Base-by-base conservation (phyloP, 35 echinoderm and acorn worm genomes). In the Stichopus chloronotus region DNA sequence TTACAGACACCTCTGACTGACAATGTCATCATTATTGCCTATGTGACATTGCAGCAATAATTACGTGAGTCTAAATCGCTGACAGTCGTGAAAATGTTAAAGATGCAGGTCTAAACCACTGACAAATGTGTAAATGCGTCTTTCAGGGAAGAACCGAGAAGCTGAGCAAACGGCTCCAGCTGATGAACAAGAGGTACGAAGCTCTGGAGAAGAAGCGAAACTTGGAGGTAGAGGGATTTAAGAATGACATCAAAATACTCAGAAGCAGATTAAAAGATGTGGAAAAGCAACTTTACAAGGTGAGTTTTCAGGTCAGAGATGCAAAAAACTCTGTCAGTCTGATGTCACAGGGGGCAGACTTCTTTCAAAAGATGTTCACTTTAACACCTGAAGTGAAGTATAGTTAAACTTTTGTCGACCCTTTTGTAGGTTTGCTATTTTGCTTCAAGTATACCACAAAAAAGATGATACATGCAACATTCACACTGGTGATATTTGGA, bases 181-280 rank as follows among this genome's bases (percentile, higher is more conserved):
- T 99, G 88, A 99, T 99, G 97, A 99, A 99, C 87, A 95, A 99
- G 83, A 77, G 97, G 16, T 99, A 99, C 72, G 93, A 99, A 59
- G 97, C 97, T 1, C 90, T 99, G 79, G 97, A 99, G 93, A 99
- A 96, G 56, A 86, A 95, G 78, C 93, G 97, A 6, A 99, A 99
- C 61, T 92, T 99, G 81, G 97, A 99, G 83, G 95, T 99, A 13
- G 97, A 99, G 58, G 97, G 97, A 3, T 99, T 99, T 83, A 99
- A 99, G 95, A 99, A 92, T 61, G 97, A 99, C 83, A 95, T 96
- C 72, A 96, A 93, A 58, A 96, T 71, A 52, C 97, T 99, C 2
- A 94, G 97, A 57, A 59, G 22, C 23, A 93, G 95, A 79, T 90
- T 99, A 7, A 99, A 99, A 92, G 97, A 99, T 57, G 97, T 99